Percentiles rank a stretch among this genome's conserved stretches.
Conservation (phyloP, 2,888 invertebrate genomes). For the Mactromeris polynyma region DNA sequence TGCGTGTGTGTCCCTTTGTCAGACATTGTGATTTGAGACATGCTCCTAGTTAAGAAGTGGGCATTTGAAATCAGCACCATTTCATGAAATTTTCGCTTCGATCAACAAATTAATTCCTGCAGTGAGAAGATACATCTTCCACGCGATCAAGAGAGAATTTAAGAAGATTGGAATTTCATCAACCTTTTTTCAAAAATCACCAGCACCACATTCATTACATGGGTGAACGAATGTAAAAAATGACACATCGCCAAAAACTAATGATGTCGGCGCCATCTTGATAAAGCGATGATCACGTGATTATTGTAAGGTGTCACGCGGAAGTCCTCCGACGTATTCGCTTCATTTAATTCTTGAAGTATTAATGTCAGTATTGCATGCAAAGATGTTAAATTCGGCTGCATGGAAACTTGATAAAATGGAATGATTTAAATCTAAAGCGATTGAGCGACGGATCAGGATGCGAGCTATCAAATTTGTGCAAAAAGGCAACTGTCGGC, state of each 20-base stretch:
- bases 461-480: not conserved
- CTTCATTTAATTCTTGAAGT: slow-evolving; percentile 44
- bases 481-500: not conserved
- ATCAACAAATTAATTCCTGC: not conserved
- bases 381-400: not conserved
- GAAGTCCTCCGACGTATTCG: slow-evolving; percentile 12
- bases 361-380: slow-evolving; percentile 45
- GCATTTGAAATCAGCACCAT: not conserved
- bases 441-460: not conserved
- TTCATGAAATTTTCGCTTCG: not conserved
- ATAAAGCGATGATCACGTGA: slow-evolving; percentile 25
- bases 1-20: not conserved
- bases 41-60: not conserved
- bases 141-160: not conserved
- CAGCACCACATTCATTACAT: not conserved
- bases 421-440: not conserved
- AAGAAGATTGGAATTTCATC: slow-evolving; percentile 6
- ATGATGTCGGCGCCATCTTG: slow-evolving; percentile 30
- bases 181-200: not conserved
- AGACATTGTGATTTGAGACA: not conserved
- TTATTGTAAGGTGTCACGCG: not conserved
- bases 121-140: not conserved
- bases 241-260: not conserved
- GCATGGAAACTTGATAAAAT: slow-evolving; percentile 4
- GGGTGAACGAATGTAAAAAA: not conserved